Percentiles rank a stretch among this genome's conserved stretches.
phyloP scores from a whole-genome alignment of 2,113 vertebrate genomes.

The Corythornis madagascariensis region DNA sequence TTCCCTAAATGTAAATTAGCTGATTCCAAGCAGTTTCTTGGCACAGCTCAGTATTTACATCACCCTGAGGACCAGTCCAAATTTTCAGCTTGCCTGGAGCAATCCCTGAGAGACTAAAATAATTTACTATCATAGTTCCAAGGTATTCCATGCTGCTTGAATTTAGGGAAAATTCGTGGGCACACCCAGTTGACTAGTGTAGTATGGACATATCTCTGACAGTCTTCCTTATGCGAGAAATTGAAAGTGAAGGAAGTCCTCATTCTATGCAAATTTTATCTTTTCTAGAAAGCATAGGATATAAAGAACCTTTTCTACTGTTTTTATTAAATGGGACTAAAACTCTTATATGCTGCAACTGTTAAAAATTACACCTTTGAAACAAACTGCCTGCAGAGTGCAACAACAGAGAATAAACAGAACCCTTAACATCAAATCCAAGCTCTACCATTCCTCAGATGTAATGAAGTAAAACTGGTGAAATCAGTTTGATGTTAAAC shows the following conservation, averaged over 20 bases:
- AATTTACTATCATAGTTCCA: not conserved
- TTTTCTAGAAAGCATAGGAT: not conserved
- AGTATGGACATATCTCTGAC: not conserved
- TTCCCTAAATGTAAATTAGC: not conserved
- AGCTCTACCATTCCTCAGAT: not conserved
- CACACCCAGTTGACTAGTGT: not conserved
- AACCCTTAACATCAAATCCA: not conserved
- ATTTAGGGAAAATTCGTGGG: not conserved
- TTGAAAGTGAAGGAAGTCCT: not conserved
- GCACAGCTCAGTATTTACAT: not conserved
- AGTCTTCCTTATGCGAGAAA: not conserved
- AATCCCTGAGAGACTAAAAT: not conserved
- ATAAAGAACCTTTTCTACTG: not conserved
- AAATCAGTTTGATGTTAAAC: not conserved
- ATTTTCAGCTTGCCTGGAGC: not conserved
- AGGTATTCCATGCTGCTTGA: not conserved
- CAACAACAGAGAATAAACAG: not conserved
- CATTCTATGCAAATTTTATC: not conserved
- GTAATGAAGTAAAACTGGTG: not conserved
- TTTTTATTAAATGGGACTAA: not conserved
- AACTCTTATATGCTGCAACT: not conserved
- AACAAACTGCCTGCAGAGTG: not conserved
- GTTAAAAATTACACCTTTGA: not conserved
- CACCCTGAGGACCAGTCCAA: not conserved
- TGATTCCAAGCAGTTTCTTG: not conserved